A percentile compares a stretch with the other conserved stretches of the same genome.
Evolutionary conservation across 1,140 invertebrate genomes (phyloP).

Genomic region (Drosophila insularis): DNA sequence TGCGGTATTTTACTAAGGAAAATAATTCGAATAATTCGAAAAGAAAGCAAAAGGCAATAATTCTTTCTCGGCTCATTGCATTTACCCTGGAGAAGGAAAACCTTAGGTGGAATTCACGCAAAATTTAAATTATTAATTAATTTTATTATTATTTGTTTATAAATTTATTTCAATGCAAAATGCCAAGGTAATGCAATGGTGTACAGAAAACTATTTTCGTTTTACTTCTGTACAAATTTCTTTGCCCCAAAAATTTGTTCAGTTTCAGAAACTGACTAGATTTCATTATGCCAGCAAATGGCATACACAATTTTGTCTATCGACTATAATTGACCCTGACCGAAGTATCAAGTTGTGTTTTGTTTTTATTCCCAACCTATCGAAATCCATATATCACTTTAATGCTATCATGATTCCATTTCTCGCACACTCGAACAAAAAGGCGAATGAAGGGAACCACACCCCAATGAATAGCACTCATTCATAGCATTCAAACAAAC

Average conservation of each 20-base stretch:
- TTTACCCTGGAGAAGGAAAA: too few species aligned
- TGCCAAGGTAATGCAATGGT: too few species aligned
- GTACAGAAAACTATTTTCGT: too few species aligned
- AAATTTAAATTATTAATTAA: too few species aligned
- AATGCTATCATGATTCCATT: slow-evolving; percentile 15
- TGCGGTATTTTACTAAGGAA: not conserved
- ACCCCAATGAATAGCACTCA: slow-evolving; percentile 13
- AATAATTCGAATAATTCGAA: too few species aligned
- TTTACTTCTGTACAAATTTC: too few species aligned
- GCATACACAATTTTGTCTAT: not conserved
- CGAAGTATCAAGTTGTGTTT: not conserved
- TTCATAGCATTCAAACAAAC: slow-evolving; percentile 12
- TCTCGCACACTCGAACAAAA: not conserved
- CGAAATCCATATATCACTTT: slow-evolving; percentile 15
- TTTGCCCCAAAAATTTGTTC: not conserved
- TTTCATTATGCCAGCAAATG: not conserved
- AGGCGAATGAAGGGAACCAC: not conserved
- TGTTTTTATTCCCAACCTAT: not conserved
- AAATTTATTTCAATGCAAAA: too few species aligned
- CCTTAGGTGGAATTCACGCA: too few species aligned
- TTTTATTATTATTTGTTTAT: too few species aligned
- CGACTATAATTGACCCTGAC: not conserved
- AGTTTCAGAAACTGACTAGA: not conserved
- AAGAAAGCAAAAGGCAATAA: too few species aligned
- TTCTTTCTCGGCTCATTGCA: too few species aligned